Evolutionary conservation across 2,113 vertebrate species (phyloP), one percentile per base, ranked within the genome.

Genomic region (Silurus meridionalis): DNA sequence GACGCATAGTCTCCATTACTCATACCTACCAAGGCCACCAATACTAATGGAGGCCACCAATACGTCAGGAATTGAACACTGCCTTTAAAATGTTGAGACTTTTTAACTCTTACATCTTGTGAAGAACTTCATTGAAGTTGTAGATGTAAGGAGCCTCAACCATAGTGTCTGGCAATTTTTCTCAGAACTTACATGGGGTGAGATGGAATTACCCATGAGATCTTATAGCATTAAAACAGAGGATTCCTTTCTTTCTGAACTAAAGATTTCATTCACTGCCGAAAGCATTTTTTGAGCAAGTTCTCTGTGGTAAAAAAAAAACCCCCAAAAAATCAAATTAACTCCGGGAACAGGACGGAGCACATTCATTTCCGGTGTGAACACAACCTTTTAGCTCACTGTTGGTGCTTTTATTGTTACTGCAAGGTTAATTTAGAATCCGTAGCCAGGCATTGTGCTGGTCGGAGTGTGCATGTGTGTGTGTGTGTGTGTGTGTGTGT

Each of bases 391-490:
- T 82, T 52, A 28, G 23, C 28, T 52, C 71, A 63, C 64, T 82
- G 58, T 74, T 77, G 4, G 14, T 58, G 69, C 69, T 69, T 88
- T 46, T 82, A 48, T 15, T 48, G 84, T 60, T 74, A 78, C 46
- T 78, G 46, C 57, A 55, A 21, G 82, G 50, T 48, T 71, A 52
- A 72, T 71, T 63, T 83, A 79, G 58, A 8, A 60, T 63, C 17
- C 46, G 60, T 14, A 25, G 74, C 55, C 55, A 0, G 14, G 46
- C 60, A 71, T 80, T 89, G 25, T 75, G 52, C 80, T 88, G 74
- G 81, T 83, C 48, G 52, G 25, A 53, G 50, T 78, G 63, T 82
- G 58, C 53, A 37, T 77, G 53, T 60, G 72, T 5, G 37, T 74
- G n/a, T 21, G 17, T 71, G 66, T 69, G 5, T 46, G 15, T 71